Conservation (phyloP, 1,140 invertebrate species). For the Diprion similis region DNA sequence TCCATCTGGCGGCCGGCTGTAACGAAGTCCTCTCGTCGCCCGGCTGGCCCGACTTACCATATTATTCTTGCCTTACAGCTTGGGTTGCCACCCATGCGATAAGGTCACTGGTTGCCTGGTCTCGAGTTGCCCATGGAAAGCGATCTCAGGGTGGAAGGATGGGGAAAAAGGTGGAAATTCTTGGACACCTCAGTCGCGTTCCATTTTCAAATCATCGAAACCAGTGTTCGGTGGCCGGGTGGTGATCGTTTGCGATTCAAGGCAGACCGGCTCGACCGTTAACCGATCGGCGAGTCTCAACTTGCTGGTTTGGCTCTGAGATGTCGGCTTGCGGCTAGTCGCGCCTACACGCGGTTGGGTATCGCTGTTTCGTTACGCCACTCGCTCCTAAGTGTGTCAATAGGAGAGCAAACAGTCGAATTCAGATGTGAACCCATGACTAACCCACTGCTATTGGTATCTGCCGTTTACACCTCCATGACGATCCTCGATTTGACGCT, state of each 20-base stretch:
- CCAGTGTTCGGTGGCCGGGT: neutral
- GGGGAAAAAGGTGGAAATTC: no score
- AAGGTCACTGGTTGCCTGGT: conserved; percentile 51
- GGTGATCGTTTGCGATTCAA: neutral
- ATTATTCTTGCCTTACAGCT: conserved; percentile 45
- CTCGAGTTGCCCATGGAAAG: conserved; percentile 21
- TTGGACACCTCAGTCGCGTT: neutral
- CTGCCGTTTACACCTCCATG: neutral
- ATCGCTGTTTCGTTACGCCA: conserved; percentile 1
- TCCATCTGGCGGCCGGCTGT: neutral
- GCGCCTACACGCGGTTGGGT: conserved; percentile 3
- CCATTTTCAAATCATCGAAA: conserved; percentile 3
- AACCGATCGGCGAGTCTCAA: neutral
- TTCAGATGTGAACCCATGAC: conserved; percentile 22
- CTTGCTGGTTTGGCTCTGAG: neutral
- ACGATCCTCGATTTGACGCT: no score
- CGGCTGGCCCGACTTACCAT: conserved; percentile 19
- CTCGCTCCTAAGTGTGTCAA: conserved; percentile 35
- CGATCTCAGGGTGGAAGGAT: neutral
- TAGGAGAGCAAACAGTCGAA: conserved; percentile 36
- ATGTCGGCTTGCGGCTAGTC: neutral
- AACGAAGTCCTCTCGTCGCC: neutral
- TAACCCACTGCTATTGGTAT: conserved; percentile 31
- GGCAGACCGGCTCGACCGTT: conserved; percentile 6
- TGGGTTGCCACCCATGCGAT: conserved; percentile 20